phyloP scores from a whole-genome alignment of 2,888 invertebrate species.

The Macrophya annulata region DNA sequence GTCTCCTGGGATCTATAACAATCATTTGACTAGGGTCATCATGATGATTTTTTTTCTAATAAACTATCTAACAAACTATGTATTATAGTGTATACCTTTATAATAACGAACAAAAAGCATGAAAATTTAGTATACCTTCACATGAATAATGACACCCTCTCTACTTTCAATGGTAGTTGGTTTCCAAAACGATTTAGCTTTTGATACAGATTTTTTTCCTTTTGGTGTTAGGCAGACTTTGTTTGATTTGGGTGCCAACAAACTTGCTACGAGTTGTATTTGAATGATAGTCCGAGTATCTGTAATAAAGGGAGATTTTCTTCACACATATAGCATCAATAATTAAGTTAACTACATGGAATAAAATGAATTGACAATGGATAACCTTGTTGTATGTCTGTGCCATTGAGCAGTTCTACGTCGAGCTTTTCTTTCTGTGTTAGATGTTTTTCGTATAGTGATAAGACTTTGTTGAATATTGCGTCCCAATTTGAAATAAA shows the following conservation, averaged over 20 bases:
- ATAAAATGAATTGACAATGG: background rate
- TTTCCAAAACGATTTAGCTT: constrained; percentile 21
- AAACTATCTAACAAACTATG: no score
- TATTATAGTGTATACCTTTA: no score
- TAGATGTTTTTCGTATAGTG: no score
- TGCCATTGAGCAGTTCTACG: background rate
- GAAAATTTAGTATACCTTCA: background rate
- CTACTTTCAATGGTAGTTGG: constrained; percentile 6
- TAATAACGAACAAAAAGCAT: no score
- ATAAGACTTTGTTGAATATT: no score
- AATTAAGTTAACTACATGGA: background rate
- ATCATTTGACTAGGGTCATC: background rate
- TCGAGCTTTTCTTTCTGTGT: constrained; percentile 9
- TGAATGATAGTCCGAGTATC: background rate
- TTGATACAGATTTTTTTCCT: background rate
- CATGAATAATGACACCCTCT: constrained; percentile 2
- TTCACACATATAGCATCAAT: background rate
- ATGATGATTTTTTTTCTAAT: background rate
- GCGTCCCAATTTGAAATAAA: no score
- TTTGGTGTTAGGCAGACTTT: constrained; percentile 4
- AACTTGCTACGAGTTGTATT: constrained; percentile 7
- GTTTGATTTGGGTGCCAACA: constrained; percentile 17
- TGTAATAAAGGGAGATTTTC: constrained; percentile 11
- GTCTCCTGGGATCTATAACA: constrained; percentile 20
- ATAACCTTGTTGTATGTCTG: background rate